These are phyloP conservation scores for Microcebus tavaratra DNA, from an alignment of 2,113 vertebrate species.

Conservation along the genomic window DNA sequence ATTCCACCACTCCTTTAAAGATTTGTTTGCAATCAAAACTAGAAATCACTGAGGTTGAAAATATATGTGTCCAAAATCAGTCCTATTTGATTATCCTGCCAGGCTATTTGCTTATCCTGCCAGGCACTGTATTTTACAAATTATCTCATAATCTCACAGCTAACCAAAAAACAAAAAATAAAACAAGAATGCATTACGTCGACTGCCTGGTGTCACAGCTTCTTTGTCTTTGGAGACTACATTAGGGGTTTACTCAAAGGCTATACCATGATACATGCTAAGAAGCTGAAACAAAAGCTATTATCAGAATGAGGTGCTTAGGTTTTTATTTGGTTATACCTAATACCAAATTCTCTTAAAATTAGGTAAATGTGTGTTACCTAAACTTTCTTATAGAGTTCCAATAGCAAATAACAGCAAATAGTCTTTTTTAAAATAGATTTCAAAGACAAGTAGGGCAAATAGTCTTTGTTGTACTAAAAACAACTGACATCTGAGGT, in stretches of 20 bases:
- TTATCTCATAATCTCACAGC: constrained; percentile 61
- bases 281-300: not conserved
- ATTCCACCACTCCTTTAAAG: constrained; percentile 22
- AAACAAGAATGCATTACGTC: constrained; percentile 59
- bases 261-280: constrained; percentile 12
- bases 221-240: constrained; percentile 47
- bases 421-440: not conserved
- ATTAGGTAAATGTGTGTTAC: not conserved
- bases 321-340: not conserved
- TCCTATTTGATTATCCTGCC: constrained; percentile 72
- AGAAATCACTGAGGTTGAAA: constrained; percentile 75
- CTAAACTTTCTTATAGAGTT: not conserved
- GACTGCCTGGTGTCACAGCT: not conserved
- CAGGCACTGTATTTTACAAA: constrained; percentile 74
- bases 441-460: not conserved
- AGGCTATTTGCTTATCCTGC: constrained; percentile 74
- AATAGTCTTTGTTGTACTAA: not conserved
- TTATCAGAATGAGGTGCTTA: not conserved
- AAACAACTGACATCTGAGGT: not conserved
- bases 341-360: not conserved
- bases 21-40: constrained; percentile 35
- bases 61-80: constrained; percentile 74
- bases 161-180: constrained; percentile 65
- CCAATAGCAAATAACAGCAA: not conserved
- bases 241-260: constrained; percentile 60